Evolutionary conservation across 2,113 vertebrate genomes (phyloP), one percentile per base, ranked within the genome.

Genomic region (Scortum barcoo): DNA sequence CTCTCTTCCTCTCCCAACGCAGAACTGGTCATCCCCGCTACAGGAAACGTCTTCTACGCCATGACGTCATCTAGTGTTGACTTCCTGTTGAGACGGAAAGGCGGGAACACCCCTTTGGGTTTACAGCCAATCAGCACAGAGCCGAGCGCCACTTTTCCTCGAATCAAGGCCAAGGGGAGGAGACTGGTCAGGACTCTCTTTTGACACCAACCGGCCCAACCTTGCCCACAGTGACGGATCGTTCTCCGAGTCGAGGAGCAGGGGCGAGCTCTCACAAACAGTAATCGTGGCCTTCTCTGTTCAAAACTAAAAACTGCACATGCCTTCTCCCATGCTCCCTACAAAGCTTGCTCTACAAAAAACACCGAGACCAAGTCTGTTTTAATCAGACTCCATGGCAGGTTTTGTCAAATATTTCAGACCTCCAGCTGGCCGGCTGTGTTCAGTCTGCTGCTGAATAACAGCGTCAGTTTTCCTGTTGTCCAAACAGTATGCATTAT

Each of bases 41-140:
- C 95, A 1, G 97, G 96, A 76, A 98, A 98, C 0, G 96, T 97
- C 84, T 98, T 98, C 93, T 98, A 97, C 1, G 97, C 97, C 82
- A 97, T 98, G 97, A 96, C 94, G 1, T 93, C 97, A 3, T 92
- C 95, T 0, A 97, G 97, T n/a, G 92, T 95, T 0, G 97, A 98
- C 89, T 98, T 98, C 92, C 90, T 97, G 83, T 88, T 98, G 44
- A 93, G 96, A 22, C 94, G 91, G 72, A 95, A 95, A 86, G 81
- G 88, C n/a, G 91, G 90, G 2, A 90, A 90, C 72, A 77, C 93
- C 9, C 90, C 91, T 7, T 56, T 91, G 7, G 89, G 91, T 81
- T 87, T 61, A 7, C 93, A 84, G 51, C 89, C 91, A 19, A 92
- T 93, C 10, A 91, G 72, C 75, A 93, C 90, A 3, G 96, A 95